A percentile compares a stretch with the other conserved stretches of the same genome.
These are phyloP conservation scores for Leucophenga maculata DNA, from an alignment of 2,888 invertebrate species.

Conservation along the genomic window DNA sequence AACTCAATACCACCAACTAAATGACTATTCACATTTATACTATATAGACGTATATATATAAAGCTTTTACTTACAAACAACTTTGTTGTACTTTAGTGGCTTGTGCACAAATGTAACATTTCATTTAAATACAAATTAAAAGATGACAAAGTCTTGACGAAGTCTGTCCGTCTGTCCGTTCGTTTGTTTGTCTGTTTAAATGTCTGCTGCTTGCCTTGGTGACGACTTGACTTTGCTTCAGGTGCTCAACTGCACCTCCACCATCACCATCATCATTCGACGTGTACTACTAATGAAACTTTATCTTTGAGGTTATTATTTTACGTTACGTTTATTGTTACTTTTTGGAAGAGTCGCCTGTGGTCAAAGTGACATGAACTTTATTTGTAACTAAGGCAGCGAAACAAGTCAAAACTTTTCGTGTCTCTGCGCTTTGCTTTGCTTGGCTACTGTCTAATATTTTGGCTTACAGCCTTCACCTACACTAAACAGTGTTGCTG, in stretches of 20 bases:
- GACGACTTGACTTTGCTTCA: slow-evolving; percentile 5
- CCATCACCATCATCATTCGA: too few relatives aligned
- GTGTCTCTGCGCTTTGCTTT: neutral
- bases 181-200: neutral
- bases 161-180: neutral
- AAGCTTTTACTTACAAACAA: neutral
- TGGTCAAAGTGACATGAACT: slow-evolving; percentile 24
- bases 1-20: slow-evolving; percentile 3
- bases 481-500: neutral
- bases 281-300: slow-evolving; percentile 17
- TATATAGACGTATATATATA: neutral
- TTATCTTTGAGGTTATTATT: slow-evolving; percentile 19
- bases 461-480: neutral
- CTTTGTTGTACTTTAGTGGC: slow-evolving; percentile 5
- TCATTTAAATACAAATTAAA: slow-evolving; percentile 66
- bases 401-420: neutral
- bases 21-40: neutral
- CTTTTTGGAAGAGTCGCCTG: slow-evolving; percentile 25
- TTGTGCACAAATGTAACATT: slow-evolving; percentile 48
- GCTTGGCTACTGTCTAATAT: neutral
- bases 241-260: slow-evolving; percentile 10
- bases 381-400: slow-evolving; percentile 17
- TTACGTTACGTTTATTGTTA: neutral
- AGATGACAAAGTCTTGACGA: slow-evolving; percentile 48
- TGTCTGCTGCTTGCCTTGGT: slow-evolving; percentile 9